Base-by-base conservation (phyloP, 2,113 vertebrate genomes). In the Pipa parva region DNA sequence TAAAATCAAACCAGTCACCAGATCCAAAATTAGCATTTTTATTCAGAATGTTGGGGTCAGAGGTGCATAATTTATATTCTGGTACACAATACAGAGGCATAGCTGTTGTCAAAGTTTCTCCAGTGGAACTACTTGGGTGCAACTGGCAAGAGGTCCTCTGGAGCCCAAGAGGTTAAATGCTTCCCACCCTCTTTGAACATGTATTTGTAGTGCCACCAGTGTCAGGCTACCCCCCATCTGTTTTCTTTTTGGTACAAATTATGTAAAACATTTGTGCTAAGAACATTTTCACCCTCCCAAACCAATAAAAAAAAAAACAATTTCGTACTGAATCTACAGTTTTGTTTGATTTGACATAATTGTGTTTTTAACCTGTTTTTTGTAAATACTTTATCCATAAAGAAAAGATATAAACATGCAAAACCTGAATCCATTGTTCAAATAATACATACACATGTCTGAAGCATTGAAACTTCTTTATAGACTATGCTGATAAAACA, bases 351-450 rank as follows among this genome's bases (percentile, higher is more conserved):
- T 87, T 82, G 87, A 85, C 88, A 84, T 88, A 87, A 91, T 89
- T 87, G 59, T 88, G 85, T 91, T 85, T 91, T 87, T 89, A 92
- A 92, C 87, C 89, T 92, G 92, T 91, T 91, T n/a, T n/a, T 90
- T 89, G 91, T 92, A 93, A 96, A 93, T 92, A 93, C 87, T 91
- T 89, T 88, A 86, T 84, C 89, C 87, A 87, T 87, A 91, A 93
- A 84, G 83, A 93, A 86, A 95, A 95, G 92, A 94, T 95, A 96
- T 92, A 97, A 97, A 97, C 95, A 98, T 98, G 95, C 95, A 98
- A 97, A 84, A 93, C 90, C 92, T 92, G 85, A 90, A 93, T 91
- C 88, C 88, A 88, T 90, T 85, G 88, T 92, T 91, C 93, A 95
- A 97, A 94, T 93, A 88, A 93, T 89, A 96, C 93, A 97, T 93